A percentile compares a stretch with the other conserved stretches of the same genome.
Conservation (phyloP, 2,888 invertebrate genomes). For the Ophioninae sp. region DNA sequence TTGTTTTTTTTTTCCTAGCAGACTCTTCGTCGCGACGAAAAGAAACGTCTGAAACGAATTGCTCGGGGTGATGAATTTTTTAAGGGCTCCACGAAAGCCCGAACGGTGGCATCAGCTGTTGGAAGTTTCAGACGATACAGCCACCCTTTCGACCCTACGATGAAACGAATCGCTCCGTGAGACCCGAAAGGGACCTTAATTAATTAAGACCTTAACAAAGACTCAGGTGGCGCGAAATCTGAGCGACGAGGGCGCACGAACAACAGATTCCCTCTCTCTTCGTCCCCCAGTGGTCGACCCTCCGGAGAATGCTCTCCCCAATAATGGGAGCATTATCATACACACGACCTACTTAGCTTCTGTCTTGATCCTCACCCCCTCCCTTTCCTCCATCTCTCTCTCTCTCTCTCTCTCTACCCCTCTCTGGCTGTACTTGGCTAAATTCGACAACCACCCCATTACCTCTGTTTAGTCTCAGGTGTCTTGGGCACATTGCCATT, state of each 20-base stretch:
- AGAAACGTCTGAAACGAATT: slow-evolving; percentile 32
- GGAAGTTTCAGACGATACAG: slow-evolving; percentile 29
- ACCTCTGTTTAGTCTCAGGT: slow-evolving; percentile 69
- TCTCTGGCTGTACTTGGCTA: slow-evolving; percentile 63
- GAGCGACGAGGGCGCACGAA: slow-evolving; percentile 69
- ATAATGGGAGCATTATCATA: slow-evolving; percentile 80
- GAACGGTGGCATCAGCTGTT: slow-evolving; percentile 74
- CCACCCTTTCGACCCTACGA: slow-evolving; percentile 50
- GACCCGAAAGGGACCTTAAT: slow-evolving; percentile 72
- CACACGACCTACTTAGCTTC: slow-evolving; percentile 79
- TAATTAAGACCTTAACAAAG: slow-evolving; percentile 79
- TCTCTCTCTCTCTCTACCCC: slow-evolving; percentile 34
- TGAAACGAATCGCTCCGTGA: slow-evolving; percentile 71
- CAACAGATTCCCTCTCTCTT: slow-evolving; percentile 47
- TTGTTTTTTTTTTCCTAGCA: background rate
- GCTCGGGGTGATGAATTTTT: slow-evolving; percentile 50
- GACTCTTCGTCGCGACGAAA: background rate
- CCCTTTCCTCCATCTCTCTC: slow-evolving; percentile 58
- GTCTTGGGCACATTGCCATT: slow-evolving; percentile 64
- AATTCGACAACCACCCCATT: slow-evolving; percentile 68
- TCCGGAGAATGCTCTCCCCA: slow-evolving; percentile 68
- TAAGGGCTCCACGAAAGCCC: slow-evolving; percentile 28
- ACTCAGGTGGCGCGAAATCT: slow-evolving; percentile 79
- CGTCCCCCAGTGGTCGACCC: slow-evolving; percentile 46
- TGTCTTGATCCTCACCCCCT: slow-evolving; percentile 59